These are phyloP conservation scores for Thymallus thymallus DNA, from an alignment of 2,113 vertebrate genomes.

Conservation along the genomic window DNA sequence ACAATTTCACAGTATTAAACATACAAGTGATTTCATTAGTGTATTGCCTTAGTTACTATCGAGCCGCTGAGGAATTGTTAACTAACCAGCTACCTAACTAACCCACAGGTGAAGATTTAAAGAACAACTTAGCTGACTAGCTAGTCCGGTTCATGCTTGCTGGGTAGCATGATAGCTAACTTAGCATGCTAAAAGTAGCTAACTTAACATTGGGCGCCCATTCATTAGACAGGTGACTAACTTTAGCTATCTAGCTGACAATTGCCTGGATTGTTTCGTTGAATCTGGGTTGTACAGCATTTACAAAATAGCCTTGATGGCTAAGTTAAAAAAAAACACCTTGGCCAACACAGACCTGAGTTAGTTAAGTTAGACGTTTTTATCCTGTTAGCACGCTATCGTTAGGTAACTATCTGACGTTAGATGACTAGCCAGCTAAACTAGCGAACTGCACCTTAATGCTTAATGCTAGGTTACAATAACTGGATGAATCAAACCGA, in stretches of 20 bases:
- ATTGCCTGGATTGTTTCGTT: neutral
- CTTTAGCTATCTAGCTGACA: neutral
- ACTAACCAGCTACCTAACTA: too few species aligned
- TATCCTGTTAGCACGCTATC: too few species aligned
- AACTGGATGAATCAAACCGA: neutral
- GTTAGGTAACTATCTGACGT: neutral
- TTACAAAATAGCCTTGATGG: neutral
- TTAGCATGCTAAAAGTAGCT: neutral
- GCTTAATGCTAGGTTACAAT: neutral
- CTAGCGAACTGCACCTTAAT: neutral
- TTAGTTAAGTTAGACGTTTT: neutral
- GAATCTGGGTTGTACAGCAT: too few species aligned
- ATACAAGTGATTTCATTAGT: neutral
- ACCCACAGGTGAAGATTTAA: too few species aligned
- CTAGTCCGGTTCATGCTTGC: neutral
- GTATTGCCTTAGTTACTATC: neutral
- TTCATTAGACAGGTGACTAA: too few species aligned
- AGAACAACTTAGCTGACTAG: neutral
- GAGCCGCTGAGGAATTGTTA: neutral
- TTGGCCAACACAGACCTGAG: neutral
- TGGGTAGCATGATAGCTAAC: too few species aligned
- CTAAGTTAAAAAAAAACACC: neutral
- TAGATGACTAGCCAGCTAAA: neutral
- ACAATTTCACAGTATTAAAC: neutral
- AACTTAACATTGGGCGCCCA: neutral